Evolutionary conservation across 1,140 invertebrate genomes (phyloP).

Genomic region (Trinorchestia longiramus): DNA sequence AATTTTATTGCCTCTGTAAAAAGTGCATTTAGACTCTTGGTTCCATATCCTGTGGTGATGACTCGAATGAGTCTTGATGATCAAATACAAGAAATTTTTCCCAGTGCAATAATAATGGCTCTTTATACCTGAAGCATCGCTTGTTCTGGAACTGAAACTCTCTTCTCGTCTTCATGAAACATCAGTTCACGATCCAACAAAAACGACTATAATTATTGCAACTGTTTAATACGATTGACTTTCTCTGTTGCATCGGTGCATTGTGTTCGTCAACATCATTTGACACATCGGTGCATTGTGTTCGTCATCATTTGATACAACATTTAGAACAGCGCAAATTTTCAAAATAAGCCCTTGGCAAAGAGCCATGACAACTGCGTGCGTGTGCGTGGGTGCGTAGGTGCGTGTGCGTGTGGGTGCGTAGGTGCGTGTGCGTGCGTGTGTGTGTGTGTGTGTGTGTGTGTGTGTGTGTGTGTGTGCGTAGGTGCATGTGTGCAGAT

Average conservation of each 20-base stretch:
- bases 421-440: too few relatives aligned
- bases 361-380: too few relatives aligned
- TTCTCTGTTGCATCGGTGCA: neutral
- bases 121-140: neutral
- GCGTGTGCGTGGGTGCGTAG: too few relatives aligned
- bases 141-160: conserved; percentile 16
- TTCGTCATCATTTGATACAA: too few relatives aligned
- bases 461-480: too few relatives aligned
- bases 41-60: neutral
- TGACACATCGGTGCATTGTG: neutral
- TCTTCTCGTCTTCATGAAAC: neutral
- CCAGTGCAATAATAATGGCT: neutral
- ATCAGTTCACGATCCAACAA: neutral
- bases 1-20: neutral
- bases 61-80: neutral
- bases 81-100: neutral
- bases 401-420: too few relatives aligned
- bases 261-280: neutral
- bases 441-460: too few relatives aligned
- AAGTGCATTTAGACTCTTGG: conserved; percentile 49
- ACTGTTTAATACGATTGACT: neutral
- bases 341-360: too few relatives aligned
- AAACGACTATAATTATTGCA: neutral
- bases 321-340: too few relatives aligned
- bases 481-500: too few relatives aligned